These are phyloP conservation scores for Pseudorasbora parva DNA, from an alignment of 2,113 vertebrate species.

Conservation along the genomic window DNA sequence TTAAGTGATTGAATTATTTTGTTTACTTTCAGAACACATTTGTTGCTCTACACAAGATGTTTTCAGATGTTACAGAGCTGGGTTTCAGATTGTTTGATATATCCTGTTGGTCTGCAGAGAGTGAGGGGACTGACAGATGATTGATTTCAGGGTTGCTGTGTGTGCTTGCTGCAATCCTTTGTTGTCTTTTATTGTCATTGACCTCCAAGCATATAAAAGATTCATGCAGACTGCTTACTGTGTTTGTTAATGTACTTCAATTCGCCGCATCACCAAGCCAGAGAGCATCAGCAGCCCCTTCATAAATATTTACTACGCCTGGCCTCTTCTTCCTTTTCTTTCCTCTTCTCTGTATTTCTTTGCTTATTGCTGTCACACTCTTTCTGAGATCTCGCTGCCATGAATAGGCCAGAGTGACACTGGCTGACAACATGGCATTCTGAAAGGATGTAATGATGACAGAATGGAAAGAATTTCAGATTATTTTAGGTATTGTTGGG, in stretches of 20 bases:
- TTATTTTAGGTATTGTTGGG: conserved; percentile 1
- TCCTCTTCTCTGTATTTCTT: conserved; percentile 8
- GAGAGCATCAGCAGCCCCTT: conserved; percentile 55
- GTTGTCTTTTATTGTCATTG: conserved; percentile 70
- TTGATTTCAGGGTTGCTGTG: conserved; percentile 58
- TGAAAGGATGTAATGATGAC: conserved; percentile 13
- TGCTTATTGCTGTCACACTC: background rate
- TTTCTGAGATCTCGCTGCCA: conserved; percentile 24
- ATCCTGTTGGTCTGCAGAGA: conserved; percentile 56
- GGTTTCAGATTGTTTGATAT: background rate
- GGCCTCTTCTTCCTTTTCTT: conserved; percentile 49
- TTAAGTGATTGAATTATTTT: background rate
- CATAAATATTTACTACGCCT: conserved; percentile 63
- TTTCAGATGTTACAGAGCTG: background rate
- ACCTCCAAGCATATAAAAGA: conserved; percentile 71
- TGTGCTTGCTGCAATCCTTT: conserved; percentile 55
- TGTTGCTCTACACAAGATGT: background rate
- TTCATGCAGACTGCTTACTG: conserved; percentile 67
- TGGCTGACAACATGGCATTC: background rate
- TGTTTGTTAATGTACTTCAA: conserved; percentile 71
- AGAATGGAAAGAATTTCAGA: conserved; percentile 6
- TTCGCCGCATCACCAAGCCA: conserved; percentile 50
- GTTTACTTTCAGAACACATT: conserved; percentile 3
- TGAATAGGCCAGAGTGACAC: conserved; percentile 27
- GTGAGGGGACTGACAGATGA: conserved; percentile 63